These are phyloP conservation scores for Corvus cornix DNA, from an alignment of 2,113 vertebrate genomes.

Conservation along the genomic window DNA sequence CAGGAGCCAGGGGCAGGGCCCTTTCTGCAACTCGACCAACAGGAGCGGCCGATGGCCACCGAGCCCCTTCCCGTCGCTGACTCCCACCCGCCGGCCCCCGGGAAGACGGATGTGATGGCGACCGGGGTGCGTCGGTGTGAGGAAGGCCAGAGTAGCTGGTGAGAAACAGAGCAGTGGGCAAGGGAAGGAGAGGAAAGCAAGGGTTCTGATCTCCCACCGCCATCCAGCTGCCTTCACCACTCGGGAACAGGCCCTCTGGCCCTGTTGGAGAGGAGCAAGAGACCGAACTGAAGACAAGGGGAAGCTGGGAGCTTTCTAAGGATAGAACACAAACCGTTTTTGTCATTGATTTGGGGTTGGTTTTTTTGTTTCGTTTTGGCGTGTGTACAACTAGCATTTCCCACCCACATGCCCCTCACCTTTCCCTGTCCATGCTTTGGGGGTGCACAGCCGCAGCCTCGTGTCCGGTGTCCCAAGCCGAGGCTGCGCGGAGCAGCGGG, in stretches of 20 bases:
- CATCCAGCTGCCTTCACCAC: not conserved
- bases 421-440: slow-evolving; percentile 39
- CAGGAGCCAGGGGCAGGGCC: slow-evolving; percentile 64
- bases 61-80: not conserved
- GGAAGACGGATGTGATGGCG: slow-evolving; percentile 37
- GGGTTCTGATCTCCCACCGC: not conserved
- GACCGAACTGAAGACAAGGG: slow-evolving; percentile 26
- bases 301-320: slow-evolving; percentile 32
- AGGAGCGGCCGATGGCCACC: slow-evolving; percentile 32
- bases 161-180: slow-evolving; percentile 18
- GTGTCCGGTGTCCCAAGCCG: not conserved
- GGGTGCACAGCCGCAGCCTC: not conserved
- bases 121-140: not conserved
- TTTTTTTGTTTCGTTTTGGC: slow-evolving; percentile 40
- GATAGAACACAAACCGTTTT: slow-evolving; percentile 13
- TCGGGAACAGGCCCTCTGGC: slow-evolving; percentile 22
- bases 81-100: not conserved
- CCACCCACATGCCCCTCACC: slow-evolving; percentile 3
- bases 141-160: slow-evolving; percentile 30
- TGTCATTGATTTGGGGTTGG: slow-evolving; percentile 6
- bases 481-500: not conserved
- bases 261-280: slow-evolving; percentile 29
- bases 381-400: slow-evolving; percentile 60
- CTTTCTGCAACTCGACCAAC: slow-evolving; percentile 53
- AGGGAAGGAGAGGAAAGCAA: not conserved